phyloP scores from a whole-genome alignment of 2,797 vertebrate genomes.

The Sebastes reedi region DNA sequence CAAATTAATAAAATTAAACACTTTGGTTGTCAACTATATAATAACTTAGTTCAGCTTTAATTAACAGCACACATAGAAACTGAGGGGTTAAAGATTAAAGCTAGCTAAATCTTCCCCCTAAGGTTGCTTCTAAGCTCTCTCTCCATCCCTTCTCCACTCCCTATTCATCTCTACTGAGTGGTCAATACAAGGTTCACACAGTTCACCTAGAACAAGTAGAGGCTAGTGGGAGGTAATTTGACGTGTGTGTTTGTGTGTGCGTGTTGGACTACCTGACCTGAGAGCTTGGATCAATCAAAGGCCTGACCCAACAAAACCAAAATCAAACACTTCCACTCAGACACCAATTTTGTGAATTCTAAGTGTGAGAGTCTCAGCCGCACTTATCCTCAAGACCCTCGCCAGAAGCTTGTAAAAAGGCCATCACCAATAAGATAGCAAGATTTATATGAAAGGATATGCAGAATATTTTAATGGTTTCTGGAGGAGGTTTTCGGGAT shows the following conservation, averaged over 20 bases:
- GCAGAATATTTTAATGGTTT: background rate
- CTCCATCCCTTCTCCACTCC: background rate
- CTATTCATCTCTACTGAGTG: background rate
- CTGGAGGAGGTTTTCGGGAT: background rate
- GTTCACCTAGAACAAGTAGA: background rate
- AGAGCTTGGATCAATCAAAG: background rate
- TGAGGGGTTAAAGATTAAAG: background rate
- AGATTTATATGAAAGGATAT: background rate
- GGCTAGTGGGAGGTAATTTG: background rate
- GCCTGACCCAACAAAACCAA: background rate
- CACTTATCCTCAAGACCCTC: background rate
- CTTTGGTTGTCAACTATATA: background rate
- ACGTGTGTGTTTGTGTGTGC: background rate
- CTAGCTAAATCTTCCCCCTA: background rate
- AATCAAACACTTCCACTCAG: background rate
- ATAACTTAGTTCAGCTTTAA: background rate
- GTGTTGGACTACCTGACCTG: background rate
- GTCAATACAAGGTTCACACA: constrained; percentile 17
- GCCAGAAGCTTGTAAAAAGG: background rate
- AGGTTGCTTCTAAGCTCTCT: background rate
- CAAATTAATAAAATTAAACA: background rate
- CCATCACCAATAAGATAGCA: background rate
- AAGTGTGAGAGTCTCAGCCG: background rate
- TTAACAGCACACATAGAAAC: background rate
- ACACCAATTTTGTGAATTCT: background rate